phyloP scores from a whole-genome alignment of 2,113 vertebrate species.

The Clinocottus analis region DNA sequence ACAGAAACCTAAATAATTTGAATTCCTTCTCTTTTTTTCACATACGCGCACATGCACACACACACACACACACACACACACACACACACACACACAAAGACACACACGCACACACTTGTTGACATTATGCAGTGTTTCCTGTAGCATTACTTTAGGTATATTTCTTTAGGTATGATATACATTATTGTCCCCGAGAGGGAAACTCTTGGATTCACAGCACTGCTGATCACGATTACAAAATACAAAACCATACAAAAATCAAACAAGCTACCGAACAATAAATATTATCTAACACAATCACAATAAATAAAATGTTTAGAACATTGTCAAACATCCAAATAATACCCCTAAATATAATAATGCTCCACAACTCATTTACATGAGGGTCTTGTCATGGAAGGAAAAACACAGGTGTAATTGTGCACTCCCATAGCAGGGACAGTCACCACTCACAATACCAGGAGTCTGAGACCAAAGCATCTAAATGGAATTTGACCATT shows the following conservation, averaged over 20 bases:
- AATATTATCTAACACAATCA: background rate
- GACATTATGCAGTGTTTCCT: conserved; percentile 23
- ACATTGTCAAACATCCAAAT: background rate
- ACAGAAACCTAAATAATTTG: conserved; percentile 58
- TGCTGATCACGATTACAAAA: conserved; percentile 12
- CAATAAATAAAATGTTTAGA: background rate
- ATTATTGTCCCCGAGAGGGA: conserved; percentile 4
- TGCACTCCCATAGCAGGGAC: background rate
- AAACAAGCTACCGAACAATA: background rate
- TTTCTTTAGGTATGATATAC: background rate
- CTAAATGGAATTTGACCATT: background rate
- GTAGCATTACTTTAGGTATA: conserved; percentile 19
- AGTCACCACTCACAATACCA: background rate
- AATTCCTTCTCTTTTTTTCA: conserved; percentile 10
- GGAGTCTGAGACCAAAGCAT: background rate
- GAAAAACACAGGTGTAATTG: background rate
- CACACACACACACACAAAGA: background rate
- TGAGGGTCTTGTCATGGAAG: background rate
- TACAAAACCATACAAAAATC: background rate
- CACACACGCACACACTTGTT: conserved; percentile 16
- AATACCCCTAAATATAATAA: background rate
- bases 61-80: conserved; percentile 16
- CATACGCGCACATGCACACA: background rate
- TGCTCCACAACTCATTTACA: background rate
- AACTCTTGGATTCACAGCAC: background rate